These are phyloP conservation scores for Lissonota sp. DNA, from an alignment of 2,888 invertebrate genomes.

Conservation along the genomic window DNA sequence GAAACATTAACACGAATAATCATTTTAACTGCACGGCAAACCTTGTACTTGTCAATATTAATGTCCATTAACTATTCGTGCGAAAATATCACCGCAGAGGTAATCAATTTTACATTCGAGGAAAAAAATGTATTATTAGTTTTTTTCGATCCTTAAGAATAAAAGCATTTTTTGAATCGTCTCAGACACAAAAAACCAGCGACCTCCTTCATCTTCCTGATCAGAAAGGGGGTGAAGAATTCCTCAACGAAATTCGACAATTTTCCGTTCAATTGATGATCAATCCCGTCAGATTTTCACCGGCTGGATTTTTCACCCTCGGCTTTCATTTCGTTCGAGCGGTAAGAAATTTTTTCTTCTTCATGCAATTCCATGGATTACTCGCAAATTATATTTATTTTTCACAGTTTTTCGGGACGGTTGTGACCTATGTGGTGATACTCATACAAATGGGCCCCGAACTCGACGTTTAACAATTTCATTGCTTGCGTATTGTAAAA, in stretches of 20 bases:
- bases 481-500: background rate
- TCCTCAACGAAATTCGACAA: conserved; percentile 53
- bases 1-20: background rate
- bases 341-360: conserved; percentile 40
- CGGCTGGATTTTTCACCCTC: conserved; percentile 61
- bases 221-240: conserved; percentile 13
- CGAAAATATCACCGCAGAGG: conserved; percentile 40
- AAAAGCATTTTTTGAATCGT: background rate
- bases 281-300: conserved; percentile 60
- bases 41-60: conserved; percentile 6
- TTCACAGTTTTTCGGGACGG: conserved; percentile 38
- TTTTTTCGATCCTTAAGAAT: background rate
- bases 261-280: conserved; percentile 64
- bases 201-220: conserved; percentile 43
- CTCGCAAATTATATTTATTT: background rate
- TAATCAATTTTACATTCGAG: conserved; percentile 9
- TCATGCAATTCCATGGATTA: background rate
- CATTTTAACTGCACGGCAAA: conserved; percentile 1
- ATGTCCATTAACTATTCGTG: conserved; percentile 20
- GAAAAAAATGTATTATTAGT: background rate
- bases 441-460: conserved; percentile 38
- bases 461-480: background rate
- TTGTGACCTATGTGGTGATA: conserved; percentile 46
- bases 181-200: conserved; percentile 44
- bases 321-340: conserved; percentile 52